Evolutionary conservation across 2,797 vertebrate species (phyloP).

Genomic region (Pagetopsis macropterus): DNA sequence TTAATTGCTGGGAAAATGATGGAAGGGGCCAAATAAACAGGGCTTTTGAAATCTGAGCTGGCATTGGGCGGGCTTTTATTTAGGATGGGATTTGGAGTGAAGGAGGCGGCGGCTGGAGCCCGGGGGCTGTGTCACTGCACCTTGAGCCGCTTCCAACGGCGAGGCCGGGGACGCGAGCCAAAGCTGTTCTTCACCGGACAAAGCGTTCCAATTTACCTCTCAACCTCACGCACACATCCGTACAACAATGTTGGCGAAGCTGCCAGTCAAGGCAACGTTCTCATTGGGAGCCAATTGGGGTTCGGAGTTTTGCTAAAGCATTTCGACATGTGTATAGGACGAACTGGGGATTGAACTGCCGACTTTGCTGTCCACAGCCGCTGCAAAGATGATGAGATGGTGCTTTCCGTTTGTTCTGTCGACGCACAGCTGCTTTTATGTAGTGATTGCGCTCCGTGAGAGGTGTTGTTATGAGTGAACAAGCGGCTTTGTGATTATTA

Average conservation of each 20-base stretch:
- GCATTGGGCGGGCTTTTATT: conserved; percentile 55
- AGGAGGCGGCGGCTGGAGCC: conserved; percentile 59
- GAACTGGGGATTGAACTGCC: not conserved
- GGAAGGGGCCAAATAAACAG: conserved; percentile 75
- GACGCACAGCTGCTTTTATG: conserved; percentile 35
- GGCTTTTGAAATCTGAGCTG: conserved; percentile 53
- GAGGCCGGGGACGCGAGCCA: conserved; percentile 46
- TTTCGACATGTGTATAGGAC: not conserved
- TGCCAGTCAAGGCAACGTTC: too few species aligned
- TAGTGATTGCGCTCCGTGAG: conserved; percentile 33
- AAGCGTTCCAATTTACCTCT: too few species aligned
- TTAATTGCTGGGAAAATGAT: conserved; percentile 81
- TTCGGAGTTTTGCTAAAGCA: too few species aligned
- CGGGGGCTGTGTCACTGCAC: conserved; percentile 56
- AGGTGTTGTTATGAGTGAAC: conserved; percentile 36
- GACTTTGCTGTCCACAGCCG: not conserved
- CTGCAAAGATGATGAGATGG: conserved; percentile 38
- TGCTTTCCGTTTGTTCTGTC: conserved; percentile 15
- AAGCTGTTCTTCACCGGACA: conserved; percentile 13
- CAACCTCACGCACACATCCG: too few species aligned
- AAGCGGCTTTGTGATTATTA: conserved; percentile 58
- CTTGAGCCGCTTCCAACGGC: conserved; percentile 59
- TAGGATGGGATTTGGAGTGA: conserved; percentile 64
- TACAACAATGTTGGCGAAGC: not conserved
- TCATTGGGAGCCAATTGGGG: too few species aligned